Evolutionary conservation across 1,140 invertebrate species (phyloP).

Genomic region (Ceratina japonica): DNA sequence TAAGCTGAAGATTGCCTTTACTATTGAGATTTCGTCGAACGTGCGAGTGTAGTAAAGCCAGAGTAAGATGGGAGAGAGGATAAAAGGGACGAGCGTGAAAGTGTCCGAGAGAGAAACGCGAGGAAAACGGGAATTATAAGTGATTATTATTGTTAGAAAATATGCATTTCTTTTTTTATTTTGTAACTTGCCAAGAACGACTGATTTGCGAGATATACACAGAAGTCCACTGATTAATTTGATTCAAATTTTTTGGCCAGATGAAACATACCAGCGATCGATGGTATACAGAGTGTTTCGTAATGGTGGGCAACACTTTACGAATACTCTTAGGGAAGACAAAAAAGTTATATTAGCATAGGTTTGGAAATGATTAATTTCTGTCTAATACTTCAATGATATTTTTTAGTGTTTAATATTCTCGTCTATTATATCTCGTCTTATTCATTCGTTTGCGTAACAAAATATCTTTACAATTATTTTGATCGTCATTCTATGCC

Average conservation of each 20-base stretch:
- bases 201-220: not conserved
- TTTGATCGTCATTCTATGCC: not conserved
- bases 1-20: constrained; percentile 4
- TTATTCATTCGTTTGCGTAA: too few species aligned
- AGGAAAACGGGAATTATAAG: constrained; percentile 5
- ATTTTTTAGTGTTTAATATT: too few species aligned
- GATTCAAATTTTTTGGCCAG: constrained; percentile 5
- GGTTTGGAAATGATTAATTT: too few species aligned
- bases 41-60: not conserved
- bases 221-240: not conserved
- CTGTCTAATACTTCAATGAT: too few species aligned
- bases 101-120: constrained; percentile 7
- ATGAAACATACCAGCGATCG: not conserved
- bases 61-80: not conserved
- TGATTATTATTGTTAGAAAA: not conserved
- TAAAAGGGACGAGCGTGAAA: not conserved
- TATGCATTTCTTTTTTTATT: not conserved
- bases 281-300: not conserved
- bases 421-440: too few species aligned
- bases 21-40: constrained; percentile 11
- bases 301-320: too few species aligned
- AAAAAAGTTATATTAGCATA: too few species aligned
- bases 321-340: too few species aligned
- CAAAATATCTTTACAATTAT: not conserved
- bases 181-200: not conserved